Conservation (phyloP, 2,113 vertebrate species). For the Emydura subglobosa region DNA sequence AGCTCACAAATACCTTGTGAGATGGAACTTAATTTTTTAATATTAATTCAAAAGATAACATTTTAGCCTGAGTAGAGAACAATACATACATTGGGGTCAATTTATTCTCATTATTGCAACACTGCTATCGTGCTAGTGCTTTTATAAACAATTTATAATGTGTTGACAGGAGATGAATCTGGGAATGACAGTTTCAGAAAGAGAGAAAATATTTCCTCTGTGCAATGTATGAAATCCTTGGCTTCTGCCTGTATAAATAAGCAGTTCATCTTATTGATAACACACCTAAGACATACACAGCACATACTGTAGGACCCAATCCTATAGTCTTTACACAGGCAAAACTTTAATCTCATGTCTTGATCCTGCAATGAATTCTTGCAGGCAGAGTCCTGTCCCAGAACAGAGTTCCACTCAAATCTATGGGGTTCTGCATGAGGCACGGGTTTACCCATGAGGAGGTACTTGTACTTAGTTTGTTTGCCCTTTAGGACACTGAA, state of each 20-base stretch:
- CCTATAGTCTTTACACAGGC: neutral
- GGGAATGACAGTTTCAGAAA: neutral
- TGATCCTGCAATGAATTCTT: neutral
- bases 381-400: too few species aligned
- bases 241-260: neutral
- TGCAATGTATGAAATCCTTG: neutral
- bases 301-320: neutral
- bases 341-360: neutral
- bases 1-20: constrained; percentile 3
- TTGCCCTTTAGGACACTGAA: neutral
- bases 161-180: constrained; percentile 21
- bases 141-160: constrained; percentile 11
- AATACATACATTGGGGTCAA: constrained; percentile 17
- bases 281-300: neutral
- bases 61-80: constrained; percentile 21
- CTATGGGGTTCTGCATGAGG: neutral
- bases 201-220: neutral
- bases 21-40: constrained; percentile 20
- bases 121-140: neutral
- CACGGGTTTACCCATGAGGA: neutral
- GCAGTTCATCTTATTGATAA: neutral
- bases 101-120: constrained; percentile 43
- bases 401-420: neutral
- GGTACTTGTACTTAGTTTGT: neutral
- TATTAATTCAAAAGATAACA: constrained; percentile 44